phyloP scores from a whole-genome alignment of 2,888 invertebrate genomes.

The Halictus quadricinctus region DNA sequence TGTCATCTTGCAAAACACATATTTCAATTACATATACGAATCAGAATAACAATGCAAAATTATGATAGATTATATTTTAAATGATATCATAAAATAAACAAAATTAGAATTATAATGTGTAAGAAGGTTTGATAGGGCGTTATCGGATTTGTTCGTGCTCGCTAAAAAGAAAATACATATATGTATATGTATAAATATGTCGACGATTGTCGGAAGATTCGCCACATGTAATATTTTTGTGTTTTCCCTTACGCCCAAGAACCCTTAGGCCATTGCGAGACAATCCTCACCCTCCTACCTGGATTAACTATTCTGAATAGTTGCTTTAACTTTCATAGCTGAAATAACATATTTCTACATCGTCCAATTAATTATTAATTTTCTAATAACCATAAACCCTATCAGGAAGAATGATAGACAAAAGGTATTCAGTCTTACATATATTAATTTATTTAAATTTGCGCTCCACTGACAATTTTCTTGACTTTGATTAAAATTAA shows the following conservation, averaged over 20 bases:
- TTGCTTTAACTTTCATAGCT: no score
- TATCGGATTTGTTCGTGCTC: no score
- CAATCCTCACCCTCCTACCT: no score
- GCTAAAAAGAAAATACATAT: no score
- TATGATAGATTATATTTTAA: not conserved
- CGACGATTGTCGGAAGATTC: no score
- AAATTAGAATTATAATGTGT: not conserved
- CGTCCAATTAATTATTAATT: not conserved
- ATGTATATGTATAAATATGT: no score
- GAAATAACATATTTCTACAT: no score
- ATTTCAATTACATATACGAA: not conserved
- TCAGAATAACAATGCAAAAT: not conserved
- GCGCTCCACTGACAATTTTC: not conserved
- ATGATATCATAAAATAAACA: not conserved
- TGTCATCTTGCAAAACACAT: constrained; percentile 22
- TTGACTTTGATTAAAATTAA: not conserved
- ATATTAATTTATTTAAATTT: constrained; percentile 2
- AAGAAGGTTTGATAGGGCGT: no score
- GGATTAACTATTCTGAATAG: no score
- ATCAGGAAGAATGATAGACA: not conserved
- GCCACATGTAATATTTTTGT: no score
- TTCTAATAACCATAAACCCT: not conserved
- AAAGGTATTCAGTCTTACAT: not conserved
- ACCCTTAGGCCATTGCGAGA: no score
- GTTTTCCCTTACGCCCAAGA: no score